These are phyloP conservation scores for Zhuqinia jingwanae DNA, from an alignment of 2,888 invertebrate species.

Conservation along the genomic window DNA sequence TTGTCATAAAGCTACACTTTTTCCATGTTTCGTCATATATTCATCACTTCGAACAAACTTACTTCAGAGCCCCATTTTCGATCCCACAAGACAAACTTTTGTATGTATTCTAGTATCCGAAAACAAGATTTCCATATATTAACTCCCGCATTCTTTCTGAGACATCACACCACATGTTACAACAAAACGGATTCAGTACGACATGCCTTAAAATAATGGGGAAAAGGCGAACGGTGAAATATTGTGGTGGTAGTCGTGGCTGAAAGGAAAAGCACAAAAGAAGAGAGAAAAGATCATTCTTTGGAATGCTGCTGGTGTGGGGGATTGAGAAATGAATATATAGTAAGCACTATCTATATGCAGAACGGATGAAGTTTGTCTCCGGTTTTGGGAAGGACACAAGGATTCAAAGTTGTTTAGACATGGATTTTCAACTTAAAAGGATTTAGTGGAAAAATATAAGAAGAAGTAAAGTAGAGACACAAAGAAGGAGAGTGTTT, in stretches of 20 bases:
- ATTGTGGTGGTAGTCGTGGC: not conserved
- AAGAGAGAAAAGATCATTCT: conserved; percentile 14
- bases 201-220: conserved; percentile 38
- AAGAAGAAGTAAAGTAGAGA: conserved; percentile 11
- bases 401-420: conserved; percentile 54
- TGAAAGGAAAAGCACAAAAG: not conserved
- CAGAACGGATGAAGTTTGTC: conserved; percentile 56
- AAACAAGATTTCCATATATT: conserved; percentile 67
- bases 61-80: not conserved
- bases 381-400: conserved; percentile 47
- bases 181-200: conserved; percentile 34
- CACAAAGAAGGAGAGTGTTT: not conserved
- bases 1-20: not conserved
- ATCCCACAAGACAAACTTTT: conserved; percentile 11
- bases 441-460: conserved; percentile 3
- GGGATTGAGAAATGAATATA: conserved; percentile 50
- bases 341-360: conserved; percentile 12
- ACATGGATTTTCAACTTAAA: conserved; percentile 46
- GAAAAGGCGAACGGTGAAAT: not conserved
- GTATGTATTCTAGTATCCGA: conserved; percentile 44
- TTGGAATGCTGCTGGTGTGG: conserved; percentile 42
- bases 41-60: not conserved
- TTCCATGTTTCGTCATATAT: not conserved
- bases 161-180: conserved; percentile 57
- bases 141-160: conserved; percentile 52